Base-by-base conservation (phyloP, 1,140 invertebrate species). In the Zaprionus taronus region DNA sequence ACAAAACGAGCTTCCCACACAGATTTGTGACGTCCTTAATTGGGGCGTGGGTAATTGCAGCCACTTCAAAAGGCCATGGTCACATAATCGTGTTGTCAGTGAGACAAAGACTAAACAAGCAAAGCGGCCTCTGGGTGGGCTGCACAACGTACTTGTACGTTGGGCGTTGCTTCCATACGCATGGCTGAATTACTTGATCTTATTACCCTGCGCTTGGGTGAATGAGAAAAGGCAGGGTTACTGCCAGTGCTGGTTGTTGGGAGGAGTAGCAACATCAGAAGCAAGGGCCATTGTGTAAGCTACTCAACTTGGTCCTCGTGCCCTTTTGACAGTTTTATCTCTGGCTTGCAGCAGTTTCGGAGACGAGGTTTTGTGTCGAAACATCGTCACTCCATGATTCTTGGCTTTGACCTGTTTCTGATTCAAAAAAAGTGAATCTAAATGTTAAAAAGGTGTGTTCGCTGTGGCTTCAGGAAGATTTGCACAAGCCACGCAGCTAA, bases 171-270 rank as follows among this genome's bases (percentile, higher is more conserved):
- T 79, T 77, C 78, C 68, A 71, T 67, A 84, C 76, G 81, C 81
- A 84, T 76, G 79, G 85, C 53, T 90, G 85, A 55, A 44, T 85
- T 60, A 71, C 71, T 89, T 91, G 89, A 91, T 91, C 89, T 91
- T 91, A 91, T 91, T 91, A 91, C 49, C 77, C 55, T 65, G 56
- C 84, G 89, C 89, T 91, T 85, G 77, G 89, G 41, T 91, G 89
- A 75, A 79, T 91, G 81, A 75, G 90, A 91, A 91, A 89, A 85
- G 79, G 73, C 83, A 72, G 80, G 64, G 63, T 51, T 20, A 51
- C 47, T 51, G 47, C 72, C 80, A 73, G 72, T 77, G 79, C 56
- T 75, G 61, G 26, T 72, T 58, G 51, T 36, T 61, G 34, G 61
- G 57, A 66, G 36, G 58, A 62, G 53, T 20, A 61, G 20, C 41